Conservation (phyloP, 1,140 invertebrate species). For the Eriocheir sinensis region DNA sequence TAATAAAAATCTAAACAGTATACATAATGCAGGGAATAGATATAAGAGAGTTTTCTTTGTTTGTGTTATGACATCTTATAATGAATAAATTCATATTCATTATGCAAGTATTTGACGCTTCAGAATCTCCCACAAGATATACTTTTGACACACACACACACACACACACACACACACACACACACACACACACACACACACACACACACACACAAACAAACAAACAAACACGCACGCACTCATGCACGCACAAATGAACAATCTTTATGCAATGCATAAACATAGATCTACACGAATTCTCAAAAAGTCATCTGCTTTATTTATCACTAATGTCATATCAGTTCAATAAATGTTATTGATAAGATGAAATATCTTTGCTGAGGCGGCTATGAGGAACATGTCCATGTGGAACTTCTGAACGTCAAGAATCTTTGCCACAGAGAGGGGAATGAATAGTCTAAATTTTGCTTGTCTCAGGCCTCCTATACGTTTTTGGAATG, state of each 20-base stretch:
- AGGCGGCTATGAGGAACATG: too few relatives aligned
- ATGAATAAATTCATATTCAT: neutral
- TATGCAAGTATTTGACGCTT: neutral
- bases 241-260: slow-evolving; percentile 26
- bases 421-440: too few relatives aligned
- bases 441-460: too few relatives aligned
- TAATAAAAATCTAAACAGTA: slow-evolving; percentile 5
- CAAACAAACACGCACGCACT: too few relatives aligned
- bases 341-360: too few relatives aligned
- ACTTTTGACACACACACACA: slow-evolving; percentile 40
- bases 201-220: too few relatives aligned
- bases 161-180: slow-evolving; percentile 36
- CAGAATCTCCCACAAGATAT: neutral
- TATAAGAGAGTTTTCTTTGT: neutral
- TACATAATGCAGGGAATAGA: too few relatives aligned
- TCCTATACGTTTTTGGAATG: too few relatives aligned
- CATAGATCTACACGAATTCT: neutral
- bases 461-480: too few relatives aligned
- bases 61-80: neutral
- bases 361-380: too few relatives aligned
- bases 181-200: slow-evolving; percentile 35
- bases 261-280: neutral
- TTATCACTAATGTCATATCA: neutral
- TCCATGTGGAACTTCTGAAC: too few relatives aligned
- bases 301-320: neutral